A percentile compares a stretch with the other conserved stretches of the same genome.
phyloP scores from a whole-genome alignment of 2,888 invertebrate genomes.

The Parnassius apollo region DNA sequence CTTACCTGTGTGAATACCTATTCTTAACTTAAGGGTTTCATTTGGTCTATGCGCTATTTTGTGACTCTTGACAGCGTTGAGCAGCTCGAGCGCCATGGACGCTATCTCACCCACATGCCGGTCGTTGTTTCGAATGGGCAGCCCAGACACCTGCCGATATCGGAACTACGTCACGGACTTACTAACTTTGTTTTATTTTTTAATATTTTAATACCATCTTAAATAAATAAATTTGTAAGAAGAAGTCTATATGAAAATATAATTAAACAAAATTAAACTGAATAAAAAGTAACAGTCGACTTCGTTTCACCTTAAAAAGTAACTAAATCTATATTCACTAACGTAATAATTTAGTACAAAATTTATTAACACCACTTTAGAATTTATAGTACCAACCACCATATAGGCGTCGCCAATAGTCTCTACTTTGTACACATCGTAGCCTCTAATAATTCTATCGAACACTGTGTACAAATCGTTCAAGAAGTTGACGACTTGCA shows the following conservation, averaged over 20 bases:
- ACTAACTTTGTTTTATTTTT: too few relatives aligned
- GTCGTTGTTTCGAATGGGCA: conserved; percentile 92
- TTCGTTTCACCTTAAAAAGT: too few relatives aligned
- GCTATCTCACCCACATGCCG: conserved; percentile 95
- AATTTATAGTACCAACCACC: conserved; percentile 74
- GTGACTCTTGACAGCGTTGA: conserved; percentile 92
- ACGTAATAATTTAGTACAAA: not conserved
- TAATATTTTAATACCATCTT: too few relatives aligned
- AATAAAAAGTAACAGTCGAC: too few relatives aligned
- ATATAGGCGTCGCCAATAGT: conserved; percentile 92
- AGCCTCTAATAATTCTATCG: conserved; percentile 97
- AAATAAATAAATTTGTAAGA: too few relatives aligned
- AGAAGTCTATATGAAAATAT: too few relatives aligned
- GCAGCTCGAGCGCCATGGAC: conserved; percentile 93
- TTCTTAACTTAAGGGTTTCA: conserved; percentile 93
- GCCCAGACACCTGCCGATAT: conserved; percentile 89
- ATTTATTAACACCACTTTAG: not conserved
- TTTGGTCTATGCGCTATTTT: conserved; percentile 94
- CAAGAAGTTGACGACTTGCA: conserved; percentile 97
- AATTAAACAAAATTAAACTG: too few relatives aligned
- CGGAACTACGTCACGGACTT: conserved; percentile 22
- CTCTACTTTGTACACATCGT: conserved; percentile 99
- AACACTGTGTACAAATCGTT: conserved; percentile 99
- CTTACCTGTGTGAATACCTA: conserved; percentile 94
- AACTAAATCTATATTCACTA: not conserved